These are phyloP conservation scores for Brevimyrus niger DNA, from an alignment of 2,113 vertebrate genomes.

Conservation along the genomic window DNA sequence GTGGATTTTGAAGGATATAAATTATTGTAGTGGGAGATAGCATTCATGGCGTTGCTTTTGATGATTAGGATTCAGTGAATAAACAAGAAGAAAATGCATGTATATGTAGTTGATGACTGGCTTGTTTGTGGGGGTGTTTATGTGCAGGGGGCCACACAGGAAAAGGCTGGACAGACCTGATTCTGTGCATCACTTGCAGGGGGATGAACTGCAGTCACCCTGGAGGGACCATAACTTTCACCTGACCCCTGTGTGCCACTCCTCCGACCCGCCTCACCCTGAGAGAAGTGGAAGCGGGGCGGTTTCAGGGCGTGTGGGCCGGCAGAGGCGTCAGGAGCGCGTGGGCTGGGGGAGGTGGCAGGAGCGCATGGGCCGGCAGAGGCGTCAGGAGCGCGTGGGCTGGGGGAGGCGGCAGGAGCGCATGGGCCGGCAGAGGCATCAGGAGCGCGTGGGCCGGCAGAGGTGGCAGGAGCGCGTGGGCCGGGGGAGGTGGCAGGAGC, in stretches of 20 bases:
- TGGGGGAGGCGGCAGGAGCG: constrained; percentile 16
- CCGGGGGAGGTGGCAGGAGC: constrained; percentile 19
- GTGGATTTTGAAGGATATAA: constrained; percentile 34
- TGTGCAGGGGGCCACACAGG: background rate
- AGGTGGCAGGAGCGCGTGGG: too few species aligned
- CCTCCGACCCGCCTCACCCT: background rate
- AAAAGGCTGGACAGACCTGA: background rate
- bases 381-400: background rate
- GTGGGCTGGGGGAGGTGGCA: background rate
- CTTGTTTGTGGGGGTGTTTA: background rate
- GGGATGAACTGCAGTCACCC: background rate
- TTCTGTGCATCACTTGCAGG: background rate
- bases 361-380: constrained; percentile 15
- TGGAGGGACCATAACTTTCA: background rate
- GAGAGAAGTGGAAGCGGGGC: background rate
- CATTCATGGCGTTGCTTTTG: constrained; percentile 32
- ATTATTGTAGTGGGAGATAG: constrained; percentile 36
- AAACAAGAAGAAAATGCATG: constrained; percentile 15
- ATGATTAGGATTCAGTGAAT: constrained; percentile 40
- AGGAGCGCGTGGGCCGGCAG: background rate
- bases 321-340: background rate
- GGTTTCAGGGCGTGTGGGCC: too few species aligned
- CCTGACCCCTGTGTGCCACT: background rate
- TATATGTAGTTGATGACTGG: background rate
- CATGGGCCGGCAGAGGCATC: background rate